Conservation (phyloP, 2,113 vertebrate genomes). For the Acrocephalus kingi region DNA sequence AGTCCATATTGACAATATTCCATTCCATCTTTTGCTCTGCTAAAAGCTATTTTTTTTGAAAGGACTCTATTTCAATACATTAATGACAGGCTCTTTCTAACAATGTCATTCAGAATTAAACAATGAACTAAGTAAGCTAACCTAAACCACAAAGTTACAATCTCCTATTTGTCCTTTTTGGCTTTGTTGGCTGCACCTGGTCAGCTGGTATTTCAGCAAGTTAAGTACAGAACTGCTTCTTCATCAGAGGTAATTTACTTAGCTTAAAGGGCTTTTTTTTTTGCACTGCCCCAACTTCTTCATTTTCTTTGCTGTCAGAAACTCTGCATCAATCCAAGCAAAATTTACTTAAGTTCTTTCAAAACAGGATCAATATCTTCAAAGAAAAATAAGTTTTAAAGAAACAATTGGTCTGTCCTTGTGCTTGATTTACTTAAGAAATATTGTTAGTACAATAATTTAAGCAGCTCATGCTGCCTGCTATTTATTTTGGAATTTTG, state of each 20-base stretch:
- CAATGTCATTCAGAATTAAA: not conserved
- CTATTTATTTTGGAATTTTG: not conserved
- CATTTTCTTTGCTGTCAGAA: not conserved
- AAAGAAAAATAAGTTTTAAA: not conserved
- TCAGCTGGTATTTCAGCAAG: not conserved
- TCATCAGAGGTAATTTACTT: not conserved
- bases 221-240: not conserved
- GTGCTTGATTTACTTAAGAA: not conserved
- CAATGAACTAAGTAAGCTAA: not conserved
- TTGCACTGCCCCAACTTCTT: not conserved
- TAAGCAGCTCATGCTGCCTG: not conserved
- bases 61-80: not conserved
- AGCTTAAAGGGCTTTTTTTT: not conserved
- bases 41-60: not conserved
- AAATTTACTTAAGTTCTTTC: not conserved
- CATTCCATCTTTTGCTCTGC: not conserved
- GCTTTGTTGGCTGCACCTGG: not conserved
- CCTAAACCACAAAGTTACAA: not conserved
- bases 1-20: not conserved
- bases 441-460: not conserved
- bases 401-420: accelerated
- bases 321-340: not conserved
- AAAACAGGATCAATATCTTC: not conserved
- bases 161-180: accelerated
- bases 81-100: not conserved